Percentiles rank a stretch among this genome's conserved stretches.
These are phyloP conservation scores for Pristionchus arcanus DNA, from an alignment of 2,888 invertebrate species.

Conservation along the genomic window DNA sequence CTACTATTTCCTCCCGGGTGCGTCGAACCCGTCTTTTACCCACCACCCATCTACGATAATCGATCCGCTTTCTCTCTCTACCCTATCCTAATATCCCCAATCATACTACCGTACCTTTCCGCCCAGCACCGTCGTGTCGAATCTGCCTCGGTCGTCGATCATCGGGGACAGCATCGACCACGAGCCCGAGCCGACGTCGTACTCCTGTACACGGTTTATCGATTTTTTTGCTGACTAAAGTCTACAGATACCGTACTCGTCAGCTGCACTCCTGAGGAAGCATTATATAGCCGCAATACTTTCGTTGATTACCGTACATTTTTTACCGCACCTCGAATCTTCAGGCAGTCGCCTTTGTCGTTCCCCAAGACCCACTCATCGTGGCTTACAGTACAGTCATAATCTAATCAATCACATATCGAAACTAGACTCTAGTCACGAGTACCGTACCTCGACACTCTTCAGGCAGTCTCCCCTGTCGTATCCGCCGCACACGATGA, in stretches of 20 bases:
- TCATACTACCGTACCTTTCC: constrained; percentile 77
- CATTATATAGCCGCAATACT: too few species aligned
- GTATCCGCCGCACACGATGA: constrained; percentile 90
- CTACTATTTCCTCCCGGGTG: too few species aligned
- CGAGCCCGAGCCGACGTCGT: constrained; percentile 85
- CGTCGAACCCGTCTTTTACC: too few species aligned
- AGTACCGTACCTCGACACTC: constrained; percentile 80
- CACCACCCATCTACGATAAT: too few species aligned
- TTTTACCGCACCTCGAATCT: background rate
- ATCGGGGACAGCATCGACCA: constrained; percentile 87
- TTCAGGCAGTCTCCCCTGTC: constrained; percentile 90
- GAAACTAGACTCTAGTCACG: background rate
- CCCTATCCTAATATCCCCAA: too few species aligned
- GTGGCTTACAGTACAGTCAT: background rate
- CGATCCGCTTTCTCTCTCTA: too few species aligned
- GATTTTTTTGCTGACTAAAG: background rate
- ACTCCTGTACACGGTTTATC: constrained; percentile 81
- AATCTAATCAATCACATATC: background rate
- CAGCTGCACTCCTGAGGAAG: too few species aligned
- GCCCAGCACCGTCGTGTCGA: constrained; percentile 86
- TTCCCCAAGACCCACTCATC: too few species aligned
- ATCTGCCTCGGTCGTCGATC: constrained; percentile 88
- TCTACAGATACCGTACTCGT: too few species aligned
- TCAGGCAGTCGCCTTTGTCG: too few species aligned
- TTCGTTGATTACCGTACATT: background rate